Base-by-base conservation (phyloP, 2,113 vertebrate species). In the Mesitornis unicolor region DNA sequence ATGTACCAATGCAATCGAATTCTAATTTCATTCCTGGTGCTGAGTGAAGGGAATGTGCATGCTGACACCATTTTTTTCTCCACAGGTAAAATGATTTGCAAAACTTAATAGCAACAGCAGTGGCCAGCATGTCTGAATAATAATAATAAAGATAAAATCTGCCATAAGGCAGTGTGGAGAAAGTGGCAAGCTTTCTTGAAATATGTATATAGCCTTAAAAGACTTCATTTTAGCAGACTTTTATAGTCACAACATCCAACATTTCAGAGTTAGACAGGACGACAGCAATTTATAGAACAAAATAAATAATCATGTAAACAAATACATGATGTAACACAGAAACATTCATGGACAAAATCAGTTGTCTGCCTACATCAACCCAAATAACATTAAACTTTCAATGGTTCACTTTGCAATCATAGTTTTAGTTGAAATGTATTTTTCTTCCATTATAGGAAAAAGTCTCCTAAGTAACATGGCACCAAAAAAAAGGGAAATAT, bases 291-390 rank as follows among this genome's bases (percentile, higher is more conserved):
- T 68, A 56, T 11, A 31, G 28, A 88, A 26, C 29, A 63, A 9
- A 54, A 69, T 25, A 70, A 64, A 36, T 3, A 42, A 67, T 21
- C 4, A 2, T 3, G 21, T 43, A 53, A 82, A 21, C 26, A 80
- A 40, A 36, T 35, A 64, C 35, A 11, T 16, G 35, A 31, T 38
- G 29, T 11, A 29, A 35, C n/a, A 38, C 16, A 36, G 31, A 54
- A 22, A 42, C 33, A 18, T 22, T n/a, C 59, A 2, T 0, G 2
- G 54, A 4, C 48, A 22, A 56, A 9, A 13, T 31, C 15, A 38
- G 50, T 60, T 65, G 15, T 10, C 2, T 7, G 9, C 45, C 35
- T 8, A 2, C 9, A 36, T 48, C 70, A 60, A 8, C 33, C 65
- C 42, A 61, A 60, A 47, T 14, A 61, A 56, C 29, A 19, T 81